These are phyloP conservation scores for Drosophila auraria DNA, from an alignment of 1,140 invertebrate genomes.

Conservation along the genomic window DNA sequence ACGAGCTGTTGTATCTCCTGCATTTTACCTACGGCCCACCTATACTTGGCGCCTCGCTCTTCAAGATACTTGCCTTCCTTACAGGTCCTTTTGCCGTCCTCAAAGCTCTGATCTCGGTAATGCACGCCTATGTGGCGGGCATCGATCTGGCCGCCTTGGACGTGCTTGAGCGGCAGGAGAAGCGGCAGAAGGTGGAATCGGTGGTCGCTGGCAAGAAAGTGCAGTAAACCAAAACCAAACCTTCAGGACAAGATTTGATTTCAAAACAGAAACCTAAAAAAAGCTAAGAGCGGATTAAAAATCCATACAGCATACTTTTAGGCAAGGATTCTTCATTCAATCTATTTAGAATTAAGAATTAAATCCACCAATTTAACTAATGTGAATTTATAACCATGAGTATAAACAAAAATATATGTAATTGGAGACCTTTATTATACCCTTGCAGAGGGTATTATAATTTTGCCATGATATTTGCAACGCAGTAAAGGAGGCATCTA, in stretches of 20 bases:
- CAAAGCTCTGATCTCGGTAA: slow-evolving; percentile 93
- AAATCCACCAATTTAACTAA: slow-evolving; percentile 3
- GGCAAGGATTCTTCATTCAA: slow-evolving; percentile 58
- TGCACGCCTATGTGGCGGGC: slow-evolving; percentile 95
- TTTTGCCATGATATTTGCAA: no score
- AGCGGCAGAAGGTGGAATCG: slow-evolving; percentile 56
- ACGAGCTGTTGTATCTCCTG: slow-evolving; percentile 97
- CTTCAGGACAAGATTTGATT: slow-evolving; percentile 58
- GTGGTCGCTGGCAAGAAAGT: slow-evolving; percentile 62
- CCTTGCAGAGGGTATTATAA: no score
- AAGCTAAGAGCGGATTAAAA: slow-evolving; percentile 11
- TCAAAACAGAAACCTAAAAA: slow-evolving; percentile 44
- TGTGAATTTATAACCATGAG: no score
- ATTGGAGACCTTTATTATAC: no score
- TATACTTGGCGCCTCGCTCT: slow-evolving; percentile 91
- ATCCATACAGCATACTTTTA: slow-evolving; percentile 33
- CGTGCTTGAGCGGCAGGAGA: slow-evolving; percentile 89
- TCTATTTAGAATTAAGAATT: slow-evolving; percentile 26
- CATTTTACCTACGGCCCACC: slow-evolving; percentile 95
- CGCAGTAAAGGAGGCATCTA: no score
- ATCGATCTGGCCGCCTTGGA: slow-evolving; percentile 94
- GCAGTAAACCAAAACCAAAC: slow-evolving; percentile 63
- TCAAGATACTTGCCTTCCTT: slow-evolving; percentile 90
- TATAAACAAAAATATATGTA: no score
- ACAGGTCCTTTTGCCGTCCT: slow-evolving; percentile 93